Conservation (phyloP, 2,113 vertebrate species). For the Columba janthina region DNA sequence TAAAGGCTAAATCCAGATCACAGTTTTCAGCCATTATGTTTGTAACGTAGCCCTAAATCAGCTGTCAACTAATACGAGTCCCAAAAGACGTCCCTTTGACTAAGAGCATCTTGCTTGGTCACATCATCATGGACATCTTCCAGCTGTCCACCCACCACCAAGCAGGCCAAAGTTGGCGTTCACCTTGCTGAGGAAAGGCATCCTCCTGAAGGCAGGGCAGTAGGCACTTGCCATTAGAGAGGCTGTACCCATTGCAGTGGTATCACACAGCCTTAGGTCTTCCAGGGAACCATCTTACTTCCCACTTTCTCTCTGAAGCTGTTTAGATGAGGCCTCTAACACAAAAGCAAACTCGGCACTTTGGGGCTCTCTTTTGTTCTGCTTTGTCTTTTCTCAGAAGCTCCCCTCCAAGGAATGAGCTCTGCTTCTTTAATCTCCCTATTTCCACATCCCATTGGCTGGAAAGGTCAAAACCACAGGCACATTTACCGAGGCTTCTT, state of each 20-base stretch:
- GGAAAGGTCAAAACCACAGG: not conserved
- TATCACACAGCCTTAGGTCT: not conserved
- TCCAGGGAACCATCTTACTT: not conserved
- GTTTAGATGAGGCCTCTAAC: not conserved
- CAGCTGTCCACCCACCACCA: not conserved
- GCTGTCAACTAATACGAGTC: not conserved
- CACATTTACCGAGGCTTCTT: not conserved
- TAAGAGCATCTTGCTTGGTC: not conserved
- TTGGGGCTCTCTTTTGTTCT: not conserved
- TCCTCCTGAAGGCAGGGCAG: not conserved
- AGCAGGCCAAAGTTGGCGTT: not conserved
- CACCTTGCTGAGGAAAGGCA: not conserved
- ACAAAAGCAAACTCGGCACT: not conserved
- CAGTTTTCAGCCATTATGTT: not conserved
- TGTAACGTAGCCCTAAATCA: not conserved
- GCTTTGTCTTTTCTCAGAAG: not conserved
- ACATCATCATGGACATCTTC: not conserved
- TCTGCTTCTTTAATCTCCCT: not conserved
- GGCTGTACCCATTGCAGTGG: accelerated
- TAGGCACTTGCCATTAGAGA: not conserved
- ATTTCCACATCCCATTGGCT: not conserved
- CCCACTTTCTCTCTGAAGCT: not conserved
- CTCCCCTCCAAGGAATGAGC: accelerated
- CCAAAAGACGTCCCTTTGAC: not conserved
- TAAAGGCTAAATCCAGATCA: not conserved